Conservation (phyloP, 2,113 vertebrate genomes). For the Amazona vittata region DNA sequence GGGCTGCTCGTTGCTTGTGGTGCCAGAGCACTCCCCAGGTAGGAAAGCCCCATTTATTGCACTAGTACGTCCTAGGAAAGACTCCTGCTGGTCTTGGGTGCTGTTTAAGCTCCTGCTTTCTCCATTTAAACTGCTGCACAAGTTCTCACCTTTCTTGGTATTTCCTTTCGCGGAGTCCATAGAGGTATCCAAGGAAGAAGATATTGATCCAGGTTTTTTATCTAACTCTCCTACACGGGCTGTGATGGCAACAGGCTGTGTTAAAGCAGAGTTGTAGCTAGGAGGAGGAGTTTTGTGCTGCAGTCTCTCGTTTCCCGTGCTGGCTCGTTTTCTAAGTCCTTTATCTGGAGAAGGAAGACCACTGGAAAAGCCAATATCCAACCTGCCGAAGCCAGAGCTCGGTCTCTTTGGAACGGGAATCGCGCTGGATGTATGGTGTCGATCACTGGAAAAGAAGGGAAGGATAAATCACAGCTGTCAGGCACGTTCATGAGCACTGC, state of each 20-base stretch:
- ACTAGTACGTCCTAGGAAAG: conserved; percentile 33
- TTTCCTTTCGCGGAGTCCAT: conserved; percentile 75
- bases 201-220: conserved; percentile 65
- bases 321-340: conserved; percentile 85
- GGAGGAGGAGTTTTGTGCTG: conserved; percentile 83
- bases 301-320: conserved; percentile 84
- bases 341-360: conserved; percentile 85
- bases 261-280: conserved; percentile 77
- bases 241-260: conserved; percentile 59
- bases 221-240: conserved; percentile 24
- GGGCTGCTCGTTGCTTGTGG: not conserved
- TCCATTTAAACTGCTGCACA: conserved; percentile 18
- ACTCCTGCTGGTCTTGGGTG: not conserved
- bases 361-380: conserved; percentile 76
- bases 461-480: conserved; percentile 1
- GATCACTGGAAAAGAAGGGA: conserved; percentile 78
- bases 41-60: conserved; percentile 67
- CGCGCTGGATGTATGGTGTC: conserved; percentile 87
- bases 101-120: conserved; percentile 16
- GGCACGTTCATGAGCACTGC: not conserved
- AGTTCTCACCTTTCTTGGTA: conserved; percentile 30
- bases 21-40: conserved; percentile 32
- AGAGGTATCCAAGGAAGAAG: conserved; percentile 83
- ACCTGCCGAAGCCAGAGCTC: conserved; percentile 75
- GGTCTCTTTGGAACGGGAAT: conserved; percentile 91